These are phyloP conservation scores for Strix uralensis DNA, from an alignment of 2,113 vertebrate species.

Conservation along the genomic window DNA sequence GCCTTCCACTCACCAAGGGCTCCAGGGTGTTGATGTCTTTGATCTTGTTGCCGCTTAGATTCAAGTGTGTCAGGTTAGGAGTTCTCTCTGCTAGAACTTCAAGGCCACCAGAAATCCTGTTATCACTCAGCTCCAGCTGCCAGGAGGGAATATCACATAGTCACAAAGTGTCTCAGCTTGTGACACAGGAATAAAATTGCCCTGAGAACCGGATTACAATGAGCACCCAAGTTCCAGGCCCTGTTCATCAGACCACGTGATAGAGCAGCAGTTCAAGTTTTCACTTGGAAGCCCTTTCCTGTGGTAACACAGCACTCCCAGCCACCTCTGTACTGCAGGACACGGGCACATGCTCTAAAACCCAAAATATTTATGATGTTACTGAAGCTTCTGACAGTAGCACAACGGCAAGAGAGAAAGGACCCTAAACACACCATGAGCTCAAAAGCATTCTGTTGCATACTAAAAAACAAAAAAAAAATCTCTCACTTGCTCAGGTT, in stretches of 20 bases:
- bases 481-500: background rate
- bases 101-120: slow-evolving; percentile 79
- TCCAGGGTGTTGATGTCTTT: slow-evolving; percentile 83
- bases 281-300: background rate
- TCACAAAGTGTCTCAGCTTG: background rate
- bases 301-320: background rate
- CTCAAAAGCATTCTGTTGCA: background rate
- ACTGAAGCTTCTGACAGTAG: background rate
- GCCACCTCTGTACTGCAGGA: background rate
- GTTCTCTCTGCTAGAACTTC: slow-evolving; percentile 81
- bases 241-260: background rate
- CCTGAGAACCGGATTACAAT: rapidly evolving
- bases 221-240: background rate
- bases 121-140: slow-evolving; percentile 85
- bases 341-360: background rate
- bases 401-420: background rate
- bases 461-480: rapidly evolving
- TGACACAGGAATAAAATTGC: background rate
- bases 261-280: background rate
- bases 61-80: slow-evolving; percentile 82
- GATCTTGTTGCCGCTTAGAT: slow-evolving; percentile 86
- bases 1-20: slow-evolving; percentile 76
- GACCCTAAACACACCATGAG: background rate
- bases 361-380: background rate
- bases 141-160: background rate